Percentiles rank a stretch among this genome's conserved stretches.
Conservation (phyloP, 2,113 vertebrate species). For the Salvator merianae region DNA sequence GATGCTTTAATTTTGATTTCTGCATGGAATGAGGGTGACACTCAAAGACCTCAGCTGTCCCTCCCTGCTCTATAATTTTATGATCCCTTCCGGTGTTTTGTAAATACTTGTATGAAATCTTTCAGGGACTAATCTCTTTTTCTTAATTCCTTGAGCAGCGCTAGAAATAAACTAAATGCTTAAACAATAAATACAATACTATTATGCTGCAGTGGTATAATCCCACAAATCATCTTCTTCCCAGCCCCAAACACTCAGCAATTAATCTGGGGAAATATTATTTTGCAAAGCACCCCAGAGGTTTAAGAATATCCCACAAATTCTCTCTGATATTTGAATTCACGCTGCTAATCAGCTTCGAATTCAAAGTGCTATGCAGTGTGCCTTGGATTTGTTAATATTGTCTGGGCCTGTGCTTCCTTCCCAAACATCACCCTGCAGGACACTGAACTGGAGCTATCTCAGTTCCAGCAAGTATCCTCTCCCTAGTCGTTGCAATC, state of each 20-base stretch:
- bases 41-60: no score
- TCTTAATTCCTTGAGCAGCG: no score
- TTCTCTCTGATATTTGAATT: not conserved
- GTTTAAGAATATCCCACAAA: not conserved
- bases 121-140: not conserved
- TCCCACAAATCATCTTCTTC: not conserved
- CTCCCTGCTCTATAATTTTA: not conserved
- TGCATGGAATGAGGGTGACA: no score
- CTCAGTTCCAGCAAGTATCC: not conserved
- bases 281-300: no score
- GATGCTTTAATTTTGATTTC: no score
- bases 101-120: not conserved
- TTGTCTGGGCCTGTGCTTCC: not conserved
- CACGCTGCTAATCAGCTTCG: not conserved
- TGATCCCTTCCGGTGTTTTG: not conserved
- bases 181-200: not conserved
- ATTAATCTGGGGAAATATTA: no score
- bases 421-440: no score
- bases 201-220: not conserved
- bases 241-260: no score
- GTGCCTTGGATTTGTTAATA: not conserved
- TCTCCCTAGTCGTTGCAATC: not conserved
- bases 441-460: not conserved
- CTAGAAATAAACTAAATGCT: no score
- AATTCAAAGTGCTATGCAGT: not conserved